Percentiles rank a stretch among this genome's conserved stretches.
Conservation (phyloP, 2,888 invertebrate genomes). For the Pyrocoelia pectoralis region DNA sequence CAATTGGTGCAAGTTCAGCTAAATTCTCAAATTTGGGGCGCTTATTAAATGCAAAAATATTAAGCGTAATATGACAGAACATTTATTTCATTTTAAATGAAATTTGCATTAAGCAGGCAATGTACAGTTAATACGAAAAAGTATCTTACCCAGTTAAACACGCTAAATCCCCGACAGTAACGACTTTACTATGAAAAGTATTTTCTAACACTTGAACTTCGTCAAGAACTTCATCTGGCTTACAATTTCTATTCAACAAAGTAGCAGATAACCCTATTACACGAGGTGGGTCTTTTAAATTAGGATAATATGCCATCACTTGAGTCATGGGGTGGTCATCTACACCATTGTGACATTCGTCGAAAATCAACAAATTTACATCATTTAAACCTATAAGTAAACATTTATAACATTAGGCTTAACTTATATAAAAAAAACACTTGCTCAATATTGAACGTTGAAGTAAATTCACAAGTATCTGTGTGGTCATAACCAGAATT, state of each 20-base stretch:
- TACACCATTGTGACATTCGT: slow-evolving; percentile 94
- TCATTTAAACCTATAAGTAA: slow-evolving; percentile 60
- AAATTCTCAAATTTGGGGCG: too few species aligned
- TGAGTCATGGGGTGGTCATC: slow-evolving; percentile 82
- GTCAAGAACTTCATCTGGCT: slow-evolving; percentile 61
- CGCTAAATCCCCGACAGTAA: slow-evolving; percentile 69
- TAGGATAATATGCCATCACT: slow-evolving; percentile 72
- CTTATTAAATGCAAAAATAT: too few species aligned
- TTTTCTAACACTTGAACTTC: slow-evolving; percentile 72
- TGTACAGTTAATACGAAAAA: too few species aligned
- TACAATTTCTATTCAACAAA: slow-evolving; percentile 77
- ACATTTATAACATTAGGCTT: too few species aligned
- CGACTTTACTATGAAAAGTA: slow-evolving; percentile 75
- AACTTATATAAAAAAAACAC: too few species aligned
- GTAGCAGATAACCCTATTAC: slow-evolving; percentile 90
- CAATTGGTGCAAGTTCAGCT: too few species aligned
- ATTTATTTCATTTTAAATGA: too few species aligned
- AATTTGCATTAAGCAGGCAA: too few species aligned
- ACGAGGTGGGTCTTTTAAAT: slow-evolving; percentile 67
- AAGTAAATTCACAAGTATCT: slow-evolving; percentile 79
- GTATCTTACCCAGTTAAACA: slow-evolving; percentile 64
- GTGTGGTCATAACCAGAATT: slow-evolving; percentile 83
- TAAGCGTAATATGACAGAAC: too few species aligned
- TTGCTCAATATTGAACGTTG: slow-evolving; percentile 65
- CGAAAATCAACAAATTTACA: slow-evolving; percentile 86